Evolutionary conservation across 1,140 invertebrate genomes (phyloP), one percentile per base, ranked within the genome.

Genomic region (Tetragnatha versicolor): DNA sequence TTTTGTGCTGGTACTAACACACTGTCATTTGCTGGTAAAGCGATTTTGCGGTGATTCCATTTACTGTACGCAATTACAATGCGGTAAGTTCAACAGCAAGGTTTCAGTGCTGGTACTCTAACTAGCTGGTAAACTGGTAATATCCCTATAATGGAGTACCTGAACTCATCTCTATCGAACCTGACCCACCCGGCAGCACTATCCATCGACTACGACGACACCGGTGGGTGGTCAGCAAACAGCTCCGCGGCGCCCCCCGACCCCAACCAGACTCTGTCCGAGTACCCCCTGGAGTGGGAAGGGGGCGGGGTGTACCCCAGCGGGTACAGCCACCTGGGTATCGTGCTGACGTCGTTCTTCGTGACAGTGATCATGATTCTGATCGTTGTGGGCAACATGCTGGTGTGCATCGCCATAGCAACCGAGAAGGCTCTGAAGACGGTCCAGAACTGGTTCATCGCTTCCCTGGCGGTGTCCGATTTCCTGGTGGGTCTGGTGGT

Each of bases 381-480:
- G 80, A 95, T 98, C 66, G 93, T 98, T 10, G 94, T 98, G 22
- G 96, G 96, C 1, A 98, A 98, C 86, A 95, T 97, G 92, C 87
- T 98, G 70, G 96, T 98, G 6, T 97, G 98, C 81, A 96, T 98
- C 70, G 96, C 96, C n/a, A 98, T 98, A 80, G 93, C 92, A 42
- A 97, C 94, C 0, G 94, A 97, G 82, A 96, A 96, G 84, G 92
- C 94, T 1, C 86, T 98, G 70, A 98, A 98, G 85, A 96, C 95
- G 80, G 95, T 97, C 81, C 96, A 98, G 85, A 98, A 98, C 85
- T 97, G 95, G 94, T 98, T 98, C 85, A 98, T 98, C 80, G 96
- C 94, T 1, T 97, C 95, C n/a, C 85, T 98, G 81, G 96, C 96
- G 0, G 93, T 98, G 78, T 94, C 96, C 0, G 97, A 98, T 86